These are phyloP conservation scores for Thunnus thynnus DNA, from an alignment of 2,113 vertebrate species.

Conservation along the genomic window DNA sequence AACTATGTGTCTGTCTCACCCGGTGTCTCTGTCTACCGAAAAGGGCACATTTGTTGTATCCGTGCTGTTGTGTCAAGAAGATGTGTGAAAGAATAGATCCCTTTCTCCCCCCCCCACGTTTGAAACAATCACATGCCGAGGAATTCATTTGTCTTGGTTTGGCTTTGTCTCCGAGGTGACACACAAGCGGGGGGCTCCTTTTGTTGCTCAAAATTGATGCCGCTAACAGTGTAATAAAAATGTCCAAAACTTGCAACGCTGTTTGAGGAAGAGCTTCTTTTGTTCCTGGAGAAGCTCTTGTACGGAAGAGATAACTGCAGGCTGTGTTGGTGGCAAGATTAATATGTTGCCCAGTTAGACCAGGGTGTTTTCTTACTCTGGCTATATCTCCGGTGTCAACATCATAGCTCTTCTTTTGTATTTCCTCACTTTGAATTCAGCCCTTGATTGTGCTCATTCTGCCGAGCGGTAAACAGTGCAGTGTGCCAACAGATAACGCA, in stretches of 20 bases:
- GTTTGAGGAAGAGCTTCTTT: constrained; percentile 75
- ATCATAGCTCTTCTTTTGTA: constrained; percentile 64
- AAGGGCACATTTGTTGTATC: constrained; percentile 81
- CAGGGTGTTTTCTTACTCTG: constrained; percentile 53
- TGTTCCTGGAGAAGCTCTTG: constrained; percentile 69
- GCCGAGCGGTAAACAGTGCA: constrained; percentile 63
- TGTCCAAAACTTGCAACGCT: constrained; percentile 65
- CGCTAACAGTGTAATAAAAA: constrained; percentile 82
- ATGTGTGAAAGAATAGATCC: constrained; percentile 64
- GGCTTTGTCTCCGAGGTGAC: constrained; percentile 82
- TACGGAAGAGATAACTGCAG: constrained; percentile 75
- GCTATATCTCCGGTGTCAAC: constrained; percentile 74
- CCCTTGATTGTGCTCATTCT: constrained; percentile 45
- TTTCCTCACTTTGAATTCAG: constrained; percentile 34
- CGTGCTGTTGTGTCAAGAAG: constrained; percentile 73
- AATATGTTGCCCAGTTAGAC: constrained; percentile 69
- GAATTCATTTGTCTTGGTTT: constrained; percentile 85
- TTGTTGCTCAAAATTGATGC: constrained; percentile 81
- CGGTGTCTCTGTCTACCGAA: constrained; percentile 62
- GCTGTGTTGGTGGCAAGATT: constrained; percentile 74
- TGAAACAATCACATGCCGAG: constrained; percentile 72
- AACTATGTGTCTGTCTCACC: constrained; percentile 48
- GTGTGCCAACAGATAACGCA: constrained; percentile 33
- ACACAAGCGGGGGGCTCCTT: constrained; percentile 68
- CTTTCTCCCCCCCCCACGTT: constrained; percentile 42